Evolutionary conservation across 2,797 vertebrate genomes (phyloP).

Genomic region (Ficedula albicollis): DNA sequence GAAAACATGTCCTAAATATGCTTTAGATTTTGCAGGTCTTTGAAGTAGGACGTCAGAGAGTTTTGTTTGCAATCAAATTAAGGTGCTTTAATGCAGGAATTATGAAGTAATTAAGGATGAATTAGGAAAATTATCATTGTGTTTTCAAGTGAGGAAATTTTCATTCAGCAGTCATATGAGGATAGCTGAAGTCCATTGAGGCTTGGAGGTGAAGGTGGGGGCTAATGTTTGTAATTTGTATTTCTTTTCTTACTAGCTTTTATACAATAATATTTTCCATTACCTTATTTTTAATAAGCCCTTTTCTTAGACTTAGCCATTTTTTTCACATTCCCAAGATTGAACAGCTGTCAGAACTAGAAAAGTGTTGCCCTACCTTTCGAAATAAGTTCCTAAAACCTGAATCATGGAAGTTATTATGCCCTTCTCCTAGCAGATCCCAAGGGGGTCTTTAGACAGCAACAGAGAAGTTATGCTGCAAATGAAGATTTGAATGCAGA

Average conservation of each 20-base stretch:
- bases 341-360: not conserved
- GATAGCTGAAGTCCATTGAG: not conserved
- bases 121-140: constrained; percentile 5
- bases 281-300: not conserved
- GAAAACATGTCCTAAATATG: not conserved
- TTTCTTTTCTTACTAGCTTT: not conserved
- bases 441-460: not conserved
- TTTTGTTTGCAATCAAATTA: constrained; percentile 43
- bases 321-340: not conserved
- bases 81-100: constrained; percentile 8
- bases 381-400: not conserved
- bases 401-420: not conserved
- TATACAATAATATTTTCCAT: not conserved
- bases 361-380: not conserved
- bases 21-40: constrained; percentile 2
- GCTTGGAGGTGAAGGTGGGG: not conserved
- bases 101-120: constrained; percentile 19
- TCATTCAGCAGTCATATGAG: not conserved
- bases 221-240: not conserved
- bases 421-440: not conserved
- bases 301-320: not conserved
- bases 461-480: not conserved
- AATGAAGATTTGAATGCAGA: not conserved
- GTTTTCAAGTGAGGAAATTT: constrained; percentile 35
- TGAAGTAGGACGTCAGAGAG: constrained; percentile 1